Evolutionary conservation across 2,888 invertebrate genomes (phyloP), one percentile per base, ranked within the genome.

Genomic region (Priocnemis perturbator): DNA sequence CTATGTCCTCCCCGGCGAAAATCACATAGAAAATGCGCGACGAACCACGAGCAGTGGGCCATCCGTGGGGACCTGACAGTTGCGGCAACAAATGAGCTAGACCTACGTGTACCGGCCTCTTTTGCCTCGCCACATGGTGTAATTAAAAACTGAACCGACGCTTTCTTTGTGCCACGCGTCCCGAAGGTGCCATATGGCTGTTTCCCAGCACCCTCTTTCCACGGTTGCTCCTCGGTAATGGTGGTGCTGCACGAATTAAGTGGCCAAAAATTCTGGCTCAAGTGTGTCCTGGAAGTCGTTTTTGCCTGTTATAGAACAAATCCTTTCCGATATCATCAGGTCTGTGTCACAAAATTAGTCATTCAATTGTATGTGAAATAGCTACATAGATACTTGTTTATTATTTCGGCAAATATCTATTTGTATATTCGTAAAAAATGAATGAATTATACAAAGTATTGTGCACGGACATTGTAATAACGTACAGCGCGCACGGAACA

Each of bases 101-200:
- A 65, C 37, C 67, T 69, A 72, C 71, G 61, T 69, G 61, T 68
- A 66, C 56, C 55, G 64, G 69, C 67, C 67, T 65, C 63, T 62
- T 67, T 67, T 68, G 78, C 73, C 60, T 59, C 74, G 79, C 87
- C 88, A 87, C 87, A 87, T 88, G 88, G 86, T 83, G 83, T 84
- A 87, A 87, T 87, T 88, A 86, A 87, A 86, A 85, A 79, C 75
- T 77, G 75, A 73, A 77, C 76, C 78, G 77, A 76, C 81, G 76
- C 70, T 75, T 76, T 79, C 82, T 86, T 85, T 83, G 84, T 83
- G 81, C 83, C 82, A 83, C 85, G 84, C 81, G 85, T 71, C 82
- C 77, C 74, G 45, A 61, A 71, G 62, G 67, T 77, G 76, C 84
- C 86, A 86, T 87, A 86, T 87, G 86, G 85, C 76, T 19, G 69